These are phyloP conservation scores for Diadegma fenestrale DNA, from an alignment of 2,888 invertebrate species.

Conservation along the genomic window DNA sequence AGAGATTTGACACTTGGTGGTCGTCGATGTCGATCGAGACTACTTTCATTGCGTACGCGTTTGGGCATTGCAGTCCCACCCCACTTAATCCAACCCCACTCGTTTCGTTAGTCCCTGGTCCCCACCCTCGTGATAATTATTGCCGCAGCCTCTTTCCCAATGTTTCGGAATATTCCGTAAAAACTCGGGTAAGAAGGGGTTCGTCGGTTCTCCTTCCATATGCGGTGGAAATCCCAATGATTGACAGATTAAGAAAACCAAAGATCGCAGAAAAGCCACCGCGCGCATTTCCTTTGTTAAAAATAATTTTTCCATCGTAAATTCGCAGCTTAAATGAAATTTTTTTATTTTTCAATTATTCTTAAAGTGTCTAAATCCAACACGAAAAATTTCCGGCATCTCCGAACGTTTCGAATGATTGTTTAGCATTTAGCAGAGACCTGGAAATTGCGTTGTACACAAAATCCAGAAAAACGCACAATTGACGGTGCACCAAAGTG, in stretches of 20 bases:
- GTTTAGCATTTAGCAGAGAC: no score
- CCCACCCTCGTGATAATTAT: constrained; percentile 13
- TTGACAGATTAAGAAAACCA: neutral
- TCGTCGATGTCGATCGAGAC: constrained; percentile 53
- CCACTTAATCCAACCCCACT: constrained; percentile 36
- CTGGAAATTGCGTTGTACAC: no score
- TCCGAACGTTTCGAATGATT: no score
- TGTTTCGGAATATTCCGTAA: constrained; percentile 5
- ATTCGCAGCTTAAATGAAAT: neutral
- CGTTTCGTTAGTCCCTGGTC: neutral
- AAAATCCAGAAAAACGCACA: no score
- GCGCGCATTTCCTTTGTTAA: neutral
- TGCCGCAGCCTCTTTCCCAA: neutral
- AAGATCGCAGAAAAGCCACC: neutral
- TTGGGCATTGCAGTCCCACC: constrained; percentile 53
- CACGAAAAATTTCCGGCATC: no score
- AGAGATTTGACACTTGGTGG: constrained; percentile 16
- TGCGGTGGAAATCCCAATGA: neutral
- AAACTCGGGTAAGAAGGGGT: neutral
- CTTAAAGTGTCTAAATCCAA: no score
- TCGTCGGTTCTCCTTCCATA: neutral
- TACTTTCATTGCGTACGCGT: constrained; percentile 49
- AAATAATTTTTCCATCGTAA: neutral
- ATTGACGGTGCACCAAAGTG: no score
- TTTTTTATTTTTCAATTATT: no score